Conservation (phyloP, 2,888 invertebrate genomes). For the Anaspis maculata region DNA sequence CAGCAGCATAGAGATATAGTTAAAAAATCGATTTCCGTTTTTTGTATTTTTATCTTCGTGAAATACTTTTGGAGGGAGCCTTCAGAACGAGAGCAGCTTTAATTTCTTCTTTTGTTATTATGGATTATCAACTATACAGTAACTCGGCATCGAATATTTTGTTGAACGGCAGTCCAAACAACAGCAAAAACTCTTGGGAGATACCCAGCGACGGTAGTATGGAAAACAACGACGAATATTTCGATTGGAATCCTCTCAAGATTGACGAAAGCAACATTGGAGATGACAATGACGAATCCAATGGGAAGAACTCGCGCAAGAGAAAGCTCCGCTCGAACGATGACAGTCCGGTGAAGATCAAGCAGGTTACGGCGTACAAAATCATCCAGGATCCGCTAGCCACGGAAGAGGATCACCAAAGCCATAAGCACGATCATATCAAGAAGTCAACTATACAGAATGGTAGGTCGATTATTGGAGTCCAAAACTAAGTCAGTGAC, state of each 20-base stretch:
- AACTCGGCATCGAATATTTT: constrained; percentile 30
- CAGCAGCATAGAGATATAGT: constrained; percentile 7
- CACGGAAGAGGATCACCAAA: constrained; percentile 22
- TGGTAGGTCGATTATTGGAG: constrained; percentile 21
- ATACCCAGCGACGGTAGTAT: constrained; percentile 28
- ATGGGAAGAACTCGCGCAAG: constrained; percentile 19
- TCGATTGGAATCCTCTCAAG: constrained; percentile 38
- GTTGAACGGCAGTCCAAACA: constrained; percentile 28
- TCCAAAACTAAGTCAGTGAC: too few relatives aligned
- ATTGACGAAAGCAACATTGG: constrained; percentile 28
- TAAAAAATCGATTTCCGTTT: too few relatives aligned
- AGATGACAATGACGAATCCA: constrained; percentile 6
- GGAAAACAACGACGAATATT: constrained; percentile 38
- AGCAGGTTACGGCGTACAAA: constrained; percentile 17
- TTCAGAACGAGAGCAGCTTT: too few relatives aligned
- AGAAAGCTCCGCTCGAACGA: constrained; percentile 15
- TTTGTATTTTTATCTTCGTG: too few relatives aligned
- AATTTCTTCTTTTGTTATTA: constrained; percentile 24
- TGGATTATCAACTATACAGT: constrained; percentile 41
- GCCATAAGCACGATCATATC: too few relatives aligned
- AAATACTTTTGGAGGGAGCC: too few relatives aligned
- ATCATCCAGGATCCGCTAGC: constrained; percentile 19
- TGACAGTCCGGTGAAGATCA: constrained; percentile 14
- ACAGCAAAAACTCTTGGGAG: constrained; percentile 34
- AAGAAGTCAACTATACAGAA: constrained; percentile 21